phyloP scores from a whole-genome alignment of 2,888 invertebrate genomes.

The Tiliacea aurago region DNA sequence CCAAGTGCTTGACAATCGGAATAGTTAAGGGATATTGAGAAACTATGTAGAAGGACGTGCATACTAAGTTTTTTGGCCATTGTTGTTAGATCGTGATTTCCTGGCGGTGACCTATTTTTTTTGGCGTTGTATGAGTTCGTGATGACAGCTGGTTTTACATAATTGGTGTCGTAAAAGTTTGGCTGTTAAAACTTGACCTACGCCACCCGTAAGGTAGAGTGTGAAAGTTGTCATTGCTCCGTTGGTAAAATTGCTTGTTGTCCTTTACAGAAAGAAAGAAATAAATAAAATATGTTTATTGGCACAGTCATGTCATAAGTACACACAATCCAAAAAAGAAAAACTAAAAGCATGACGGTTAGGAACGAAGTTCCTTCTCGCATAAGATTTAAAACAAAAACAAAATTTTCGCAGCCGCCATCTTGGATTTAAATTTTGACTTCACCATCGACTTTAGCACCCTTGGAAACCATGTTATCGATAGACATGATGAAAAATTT shows the following conservation, averaged over 20 bases:
- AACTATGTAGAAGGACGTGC: slow-evolving; percentile 28
- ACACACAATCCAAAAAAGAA: too few relatives aligned
- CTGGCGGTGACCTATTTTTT: slow-evolving; percentile 55
- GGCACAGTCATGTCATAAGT: too few relatives aligned
- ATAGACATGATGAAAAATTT: too few relatives aligned
- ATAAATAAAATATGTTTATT: too few relatives aligned
- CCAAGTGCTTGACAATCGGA: slow-evolving; percentile 29
- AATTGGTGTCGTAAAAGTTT: slow-evolving; percentile 19
- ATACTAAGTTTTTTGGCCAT: slow-evolving; percentile 54
- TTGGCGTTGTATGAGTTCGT: neutral
- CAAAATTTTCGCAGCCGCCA: too few relatives aligned
- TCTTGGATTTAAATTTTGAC: too few relatives aligned
- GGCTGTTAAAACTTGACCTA: slow-evolving; percentile 10
- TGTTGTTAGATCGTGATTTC: slow-evolving; percentile 54
- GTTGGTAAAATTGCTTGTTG: neutral
- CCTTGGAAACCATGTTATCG: too few relatives aligned
- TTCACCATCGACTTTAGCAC: too few relatives aligned
- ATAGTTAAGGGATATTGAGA: slow-evolving; percentile 52
- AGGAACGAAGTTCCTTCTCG: too few relatives aligned
- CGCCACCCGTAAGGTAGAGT: neutral
- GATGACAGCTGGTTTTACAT: neutral
- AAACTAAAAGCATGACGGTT: too few relatives aligned
- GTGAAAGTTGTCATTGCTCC: neutral
- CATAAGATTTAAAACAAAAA: too few relatives aligned
- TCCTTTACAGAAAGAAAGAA: too few relatives aligned